Evolutionary conservation across 2,113 vertebrate species (phyloP), one percentile per base, ranked within the genome.

Genomic region (Callorhinus ursinus): DNA sequence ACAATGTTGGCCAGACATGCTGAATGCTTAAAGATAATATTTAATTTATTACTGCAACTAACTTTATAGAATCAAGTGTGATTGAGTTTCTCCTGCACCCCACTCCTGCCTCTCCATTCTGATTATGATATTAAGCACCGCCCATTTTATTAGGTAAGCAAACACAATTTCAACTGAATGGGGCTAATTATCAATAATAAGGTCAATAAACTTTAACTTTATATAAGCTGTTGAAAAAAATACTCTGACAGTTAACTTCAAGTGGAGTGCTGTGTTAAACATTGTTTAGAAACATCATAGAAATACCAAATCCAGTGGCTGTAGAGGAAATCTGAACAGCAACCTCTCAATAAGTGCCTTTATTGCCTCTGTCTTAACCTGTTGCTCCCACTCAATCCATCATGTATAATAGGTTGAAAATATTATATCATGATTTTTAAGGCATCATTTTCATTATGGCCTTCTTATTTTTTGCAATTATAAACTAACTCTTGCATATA

Each of bases 171-270:
- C 53, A 77, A 7, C 11, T 79, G 28, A 93, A 72, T 72, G 8
- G 15, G 14, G 59, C 11, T 88, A 86, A 96, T 87, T 96, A 85
- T 93, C 96, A 96, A 51, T 65, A 63, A 82, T 18, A 86, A 87
- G 49, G 18, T 69, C 72, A 93, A 36, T 89, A 14, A 82, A 51
- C 67, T 83, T 86, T 88, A 59, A 71, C 51, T 61, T 85, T 85
- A 77, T 61, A 26, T 55, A 95, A n/a, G 19, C 8, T 89, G 15
- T 67, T 89, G 11, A 36, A 82, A 31, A 87, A 97, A 88, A 61
- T 59, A 15, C 7, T 65, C 46, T 82, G 77, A 93, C 2, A 80
- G 39, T 88, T 96, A 72, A 76, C 11, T 89, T 79, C 14, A 83
- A 87, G 33, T 79, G 21, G 10, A 95, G 19, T 82, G 28, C 16